phyloP scores from a whole-genome alignment of 1,140 invertebrate species.

The Formica selysi region DNA sequence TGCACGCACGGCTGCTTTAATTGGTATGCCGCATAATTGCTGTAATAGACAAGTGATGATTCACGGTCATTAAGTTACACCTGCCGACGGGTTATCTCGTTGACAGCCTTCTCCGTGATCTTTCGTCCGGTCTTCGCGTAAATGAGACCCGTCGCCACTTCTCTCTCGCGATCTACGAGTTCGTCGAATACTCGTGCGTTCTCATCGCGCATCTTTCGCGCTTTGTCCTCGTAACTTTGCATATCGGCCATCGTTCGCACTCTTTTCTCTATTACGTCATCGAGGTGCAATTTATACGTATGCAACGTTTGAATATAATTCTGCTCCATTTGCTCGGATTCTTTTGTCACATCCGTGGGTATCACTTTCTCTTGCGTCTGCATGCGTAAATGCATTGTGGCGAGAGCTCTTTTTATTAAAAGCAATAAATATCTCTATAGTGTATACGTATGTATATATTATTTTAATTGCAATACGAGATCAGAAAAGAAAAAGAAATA shows the following conservation, averaged over 20 bases:
- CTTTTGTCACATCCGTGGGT: conserved; percentile 40
- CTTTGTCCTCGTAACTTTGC: conserved; percentile 47
- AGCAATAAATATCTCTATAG: neutral
- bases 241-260: conserved; percentile 59
- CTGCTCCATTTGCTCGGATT: conserved; percentile 63
- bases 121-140: conserved; percentile 69
- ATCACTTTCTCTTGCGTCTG: conserved; percentile 70
- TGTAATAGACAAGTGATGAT: conserved; percentile 52
- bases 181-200: conserved; percentile 53
- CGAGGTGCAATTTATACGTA: conserved; percentile 69
- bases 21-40: conserved; percentile 38
- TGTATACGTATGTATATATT: neutral
- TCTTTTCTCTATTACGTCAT: conserved; percentile 53
- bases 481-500: neutral
- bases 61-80: conserved; percentile 62
- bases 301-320: conserved; percentile 68
- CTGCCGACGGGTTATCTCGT: conserved; percentile 71
- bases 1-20: conserved; percentile 21
- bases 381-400: neutral
- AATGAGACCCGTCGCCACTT: conserved; percentile 65
- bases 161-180: conserved; percentile 64
- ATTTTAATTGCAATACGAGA: neutral
- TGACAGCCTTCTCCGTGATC: conserved; percentile 68
- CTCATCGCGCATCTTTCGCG: conserved; percentile 30
- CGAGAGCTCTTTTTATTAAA: neutral